These are phyloP conservation scores for Periophthalmus magnuspinnatus DNA, from an alignment of 2,797 vertebrate genomes.

Conservation along the genomic window DNA sequence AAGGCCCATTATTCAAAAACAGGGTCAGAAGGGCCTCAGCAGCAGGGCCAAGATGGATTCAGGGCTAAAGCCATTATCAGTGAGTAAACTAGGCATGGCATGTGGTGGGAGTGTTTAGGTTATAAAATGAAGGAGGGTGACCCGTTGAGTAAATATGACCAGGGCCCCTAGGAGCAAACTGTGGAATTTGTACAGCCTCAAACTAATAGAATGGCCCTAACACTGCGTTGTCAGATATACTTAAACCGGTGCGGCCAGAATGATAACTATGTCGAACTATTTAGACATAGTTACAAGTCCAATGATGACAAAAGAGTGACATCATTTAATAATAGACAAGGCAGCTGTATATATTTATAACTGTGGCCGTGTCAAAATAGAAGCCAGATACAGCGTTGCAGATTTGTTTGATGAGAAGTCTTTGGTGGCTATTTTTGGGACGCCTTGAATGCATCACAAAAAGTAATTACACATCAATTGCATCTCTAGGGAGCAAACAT, in stretches of 20 bases:
- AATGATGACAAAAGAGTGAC: slow-evolving; percentile 14
- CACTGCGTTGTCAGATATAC: slow-evolving; percentile 11
- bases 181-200: slow-evolving; percentile 26
- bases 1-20: slow-evolving; percentile 58
- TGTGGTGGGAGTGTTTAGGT: slow-evolving; percentile 5
- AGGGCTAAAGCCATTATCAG: slow-evolving; percentile 25
- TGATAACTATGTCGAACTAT: slow-evolving; percentile 4
- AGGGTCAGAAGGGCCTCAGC: slow-evolving; percentile 45
- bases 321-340: slow-evolving; percentile 31
- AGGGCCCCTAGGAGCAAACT: slow-evolving; percentile 45
- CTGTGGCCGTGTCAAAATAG: slow-evolving; percentile 20
- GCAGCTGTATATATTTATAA: slow-evolving; percentile 58
- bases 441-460: slow-evolving; percentile 13
- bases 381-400: slow-evolving; percentile 29
- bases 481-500: slow-evolving; percentile 7
- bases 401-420: slow-evolving; percentile 30
- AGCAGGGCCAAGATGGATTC: slow-evolving; percentile 28
- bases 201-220: slow-evolving; percentile 36
- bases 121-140: slow-evolving; percentile 16
- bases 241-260: slow-evolving; percentile 8
- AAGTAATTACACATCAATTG: slow-evolving; percentile 5
- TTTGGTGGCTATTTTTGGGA: slow-evolving; percentile 49
- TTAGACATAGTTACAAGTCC: neutral
- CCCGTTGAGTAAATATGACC: slow-evolving; percentile 10
- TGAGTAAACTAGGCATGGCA: slow-evolving; percentile 5